phyloP scores from a whole-genome alignment of 2,797 vertebrate species.

The Mus minutoides region DNA sequence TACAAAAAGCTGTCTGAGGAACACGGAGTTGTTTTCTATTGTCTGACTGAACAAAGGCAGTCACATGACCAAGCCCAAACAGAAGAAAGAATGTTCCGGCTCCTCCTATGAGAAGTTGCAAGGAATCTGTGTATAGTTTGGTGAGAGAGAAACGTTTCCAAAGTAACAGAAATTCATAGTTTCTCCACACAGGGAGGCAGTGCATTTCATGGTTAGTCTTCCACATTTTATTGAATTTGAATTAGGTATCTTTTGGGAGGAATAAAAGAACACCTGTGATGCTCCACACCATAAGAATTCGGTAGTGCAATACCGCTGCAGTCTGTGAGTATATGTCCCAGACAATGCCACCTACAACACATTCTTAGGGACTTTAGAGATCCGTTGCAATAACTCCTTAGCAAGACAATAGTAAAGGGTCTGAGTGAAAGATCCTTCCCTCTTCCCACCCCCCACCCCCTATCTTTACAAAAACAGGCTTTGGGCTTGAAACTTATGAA shows the following conservation, averaged over 20 bases:
- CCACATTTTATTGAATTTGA: background rate
- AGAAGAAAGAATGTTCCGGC: background rate
- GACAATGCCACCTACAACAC: background rate
- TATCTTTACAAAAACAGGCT: background rate
- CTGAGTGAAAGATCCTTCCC: background rate
- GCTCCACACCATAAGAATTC: background rate
- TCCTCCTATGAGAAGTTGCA: background rate
- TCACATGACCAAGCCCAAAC: background rate
- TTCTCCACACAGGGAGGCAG: background rate
- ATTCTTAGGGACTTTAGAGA: background rate
- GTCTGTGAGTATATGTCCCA: background rate
- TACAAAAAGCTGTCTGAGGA: background rate
- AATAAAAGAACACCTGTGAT: background rate
- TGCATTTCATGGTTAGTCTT: conserved; percentile 6
- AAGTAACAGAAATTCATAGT: background rate
- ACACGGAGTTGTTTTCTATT: background rate
- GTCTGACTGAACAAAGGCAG: background rate
- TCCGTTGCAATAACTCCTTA: conserved; percentile 2
- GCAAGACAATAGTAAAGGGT: background rate
- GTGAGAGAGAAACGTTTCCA: background rate
- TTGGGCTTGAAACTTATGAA: background rate
- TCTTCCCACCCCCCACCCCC: background rate
- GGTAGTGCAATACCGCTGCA: background rate
- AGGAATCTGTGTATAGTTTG: background rate
- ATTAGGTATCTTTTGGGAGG: background rate